A percentile compares a stretch with the other conserved stretches of the same genome.
These are phyloP conservation scores for Lumbricus terrestris DNA, from an alignment of 2,888 invertebrate genomes.

Conservation along the genomic window DNA sequence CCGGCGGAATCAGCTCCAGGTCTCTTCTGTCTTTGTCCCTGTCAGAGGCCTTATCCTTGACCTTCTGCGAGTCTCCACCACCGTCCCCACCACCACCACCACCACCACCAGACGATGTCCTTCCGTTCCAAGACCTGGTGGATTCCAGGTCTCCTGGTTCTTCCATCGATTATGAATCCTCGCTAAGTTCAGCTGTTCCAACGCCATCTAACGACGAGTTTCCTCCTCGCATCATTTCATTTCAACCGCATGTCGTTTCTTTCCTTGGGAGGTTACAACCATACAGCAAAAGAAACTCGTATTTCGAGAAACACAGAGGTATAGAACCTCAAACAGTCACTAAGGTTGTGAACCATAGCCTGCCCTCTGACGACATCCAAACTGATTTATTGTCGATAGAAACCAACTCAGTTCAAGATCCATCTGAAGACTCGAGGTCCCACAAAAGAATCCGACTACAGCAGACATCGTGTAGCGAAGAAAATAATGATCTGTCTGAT, in stretches of 20 bases:
- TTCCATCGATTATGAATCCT: not conserved
- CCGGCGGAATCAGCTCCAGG: not conserved
- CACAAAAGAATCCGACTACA: not conserved
- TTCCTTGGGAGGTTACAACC: not conserved
- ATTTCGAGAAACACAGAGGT: not conserved
- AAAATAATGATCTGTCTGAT: not conserved
- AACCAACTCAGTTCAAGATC: not conserved
- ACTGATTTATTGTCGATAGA: not conserved
- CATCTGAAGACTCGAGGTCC: not conserved
- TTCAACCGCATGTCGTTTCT: not conserved
- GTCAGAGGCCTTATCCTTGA: not conserved
- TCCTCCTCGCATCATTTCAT: not conserved
- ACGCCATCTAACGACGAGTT: not conserved
- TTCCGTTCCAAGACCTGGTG: not conserved
- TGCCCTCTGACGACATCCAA: not conserved
- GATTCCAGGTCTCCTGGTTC: not conserved
- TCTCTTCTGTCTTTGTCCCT: not conserved
- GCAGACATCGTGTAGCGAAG: not conserved
- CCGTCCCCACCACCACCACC: not conserved
- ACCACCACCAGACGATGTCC: not conserved
- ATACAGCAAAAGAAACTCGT: too few relatives aligned
- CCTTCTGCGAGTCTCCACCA: not conserved
- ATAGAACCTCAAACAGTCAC: not conserved
- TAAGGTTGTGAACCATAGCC: not conserved
- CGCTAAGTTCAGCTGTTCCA: not conserved